These are phyloP conservation scores for Carettochelys insculpta DNA, from an alignment of 2,113 vertebrate genomes.

Conservation along the genomic window DNA sequence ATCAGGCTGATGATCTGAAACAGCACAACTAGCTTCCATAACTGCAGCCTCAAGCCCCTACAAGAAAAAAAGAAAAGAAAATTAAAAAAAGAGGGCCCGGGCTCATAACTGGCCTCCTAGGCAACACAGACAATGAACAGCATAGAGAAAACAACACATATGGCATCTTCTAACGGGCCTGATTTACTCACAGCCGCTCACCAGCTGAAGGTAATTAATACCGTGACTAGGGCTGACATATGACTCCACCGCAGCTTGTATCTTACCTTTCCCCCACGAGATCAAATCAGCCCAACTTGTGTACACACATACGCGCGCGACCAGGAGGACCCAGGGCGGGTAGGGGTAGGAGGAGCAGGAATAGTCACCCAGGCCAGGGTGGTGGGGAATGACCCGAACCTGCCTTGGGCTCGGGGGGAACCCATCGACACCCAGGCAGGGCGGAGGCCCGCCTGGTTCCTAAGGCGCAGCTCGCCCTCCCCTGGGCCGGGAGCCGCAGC, in stretches of 20 bases:
- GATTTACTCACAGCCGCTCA: too few species aligned
- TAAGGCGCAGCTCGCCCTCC: background rate
- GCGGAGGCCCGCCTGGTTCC: background rate
- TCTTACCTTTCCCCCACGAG: too few species aligned
- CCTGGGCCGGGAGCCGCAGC: background rate
- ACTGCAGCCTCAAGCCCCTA: background rate
- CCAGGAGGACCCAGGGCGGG: too few species aligned
- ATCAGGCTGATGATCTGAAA: conserved; percentile 33
- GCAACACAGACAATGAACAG: background rate
- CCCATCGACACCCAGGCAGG: background rate
- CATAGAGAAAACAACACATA: too few species aligned
- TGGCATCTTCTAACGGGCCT: background rate
- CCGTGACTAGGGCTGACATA: background rate
- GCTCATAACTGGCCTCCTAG: too few species aligned
- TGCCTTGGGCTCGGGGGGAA: too few species aligned
- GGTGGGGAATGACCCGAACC: too few species aligned
- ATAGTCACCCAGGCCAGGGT: too few species aligned
- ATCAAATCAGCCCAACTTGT: background rate
- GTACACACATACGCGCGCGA: background rate
- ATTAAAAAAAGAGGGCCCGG: background rate
- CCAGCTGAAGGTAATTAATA: too few species aligned
- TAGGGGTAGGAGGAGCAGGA: too few species aligned
- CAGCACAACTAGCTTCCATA: conserved; percentile 34
- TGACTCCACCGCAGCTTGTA: too few species aligned
- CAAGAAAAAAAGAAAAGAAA: background rate